Evolutionary conservation across 2,888 invertebrate species (phyloP).

Genomic region (Tromatobia lineatoria): DNA sequence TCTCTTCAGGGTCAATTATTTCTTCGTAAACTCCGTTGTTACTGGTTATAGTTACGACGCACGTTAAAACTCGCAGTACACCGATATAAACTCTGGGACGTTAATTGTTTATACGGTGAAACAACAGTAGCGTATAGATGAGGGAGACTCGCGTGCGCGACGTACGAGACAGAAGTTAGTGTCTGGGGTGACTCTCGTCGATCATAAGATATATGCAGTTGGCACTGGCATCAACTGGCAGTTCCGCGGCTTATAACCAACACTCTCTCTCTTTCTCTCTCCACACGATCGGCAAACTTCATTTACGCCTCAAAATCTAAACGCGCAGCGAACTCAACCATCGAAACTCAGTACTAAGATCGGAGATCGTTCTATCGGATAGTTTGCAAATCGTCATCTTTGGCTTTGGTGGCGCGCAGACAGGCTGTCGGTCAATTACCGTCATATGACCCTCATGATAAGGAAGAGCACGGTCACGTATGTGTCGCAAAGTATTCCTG

Average conservation of each 20-base stretch:
- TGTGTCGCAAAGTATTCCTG: background rate
- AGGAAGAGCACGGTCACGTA: background rate
- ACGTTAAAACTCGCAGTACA: background rate
- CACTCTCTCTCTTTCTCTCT: conserved; percentile 15
- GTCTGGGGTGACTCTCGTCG: conserved; percentile 13
- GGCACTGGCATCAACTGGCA: conserved; percentile 55
- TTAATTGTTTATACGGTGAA: background rate
- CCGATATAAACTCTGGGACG: background rate
- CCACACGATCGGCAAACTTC: conserved; percentile 59
- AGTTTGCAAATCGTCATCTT: background rate
- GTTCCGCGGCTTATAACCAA: conserved; percentile 47
- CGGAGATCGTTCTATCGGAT: background rate
- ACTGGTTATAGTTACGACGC: background rate
- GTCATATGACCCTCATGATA: background rate
- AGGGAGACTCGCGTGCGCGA: background rate
- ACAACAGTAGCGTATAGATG: background rate
- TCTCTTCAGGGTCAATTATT: conserved; percentile 61
- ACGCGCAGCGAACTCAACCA: conserved; percentile 46
- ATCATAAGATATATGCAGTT: conserved; percentile 54
- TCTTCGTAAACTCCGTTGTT: conserved; percentile 27
- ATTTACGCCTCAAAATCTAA: conserved; percentile 62
- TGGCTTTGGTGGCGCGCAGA: background rate
- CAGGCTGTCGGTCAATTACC: background rate
- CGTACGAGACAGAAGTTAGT: background rate
- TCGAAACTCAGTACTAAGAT: conserved; percentile 27